These are phyloP conservation scores for Homarus gammarus DNA, from an alignment of 2,888 invertebrate genomes.

Conservation along the genomic window DNA sequence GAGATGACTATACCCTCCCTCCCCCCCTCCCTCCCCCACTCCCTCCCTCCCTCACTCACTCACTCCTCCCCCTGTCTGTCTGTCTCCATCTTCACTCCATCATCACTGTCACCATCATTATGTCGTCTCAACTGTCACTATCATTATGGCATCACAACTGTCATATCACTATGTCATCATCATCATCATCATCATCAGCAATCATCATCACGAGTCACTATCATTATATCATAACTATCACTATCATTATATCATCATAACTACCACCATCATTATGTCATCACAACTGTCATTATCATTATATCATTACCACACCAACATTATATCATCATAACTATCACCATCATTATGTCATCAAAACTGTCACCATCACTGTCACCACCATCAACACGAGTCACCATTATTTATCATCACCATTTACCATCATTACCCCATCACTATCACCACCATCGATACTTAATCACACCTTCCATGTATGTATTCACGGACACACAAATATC, in stretches of 20 bases:
- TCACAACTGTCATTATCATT: no score
- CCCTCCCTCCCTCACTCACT: constrained; percentile 1
- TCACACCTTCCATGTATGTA: no score
- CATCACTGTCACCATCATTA: not conserved
- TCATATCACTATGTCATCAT: not conserved
- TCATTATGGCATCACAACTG: not conserved
- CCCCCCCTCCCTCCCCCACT: no score
- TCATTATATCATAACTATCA: no score
- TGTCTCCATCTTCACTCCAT: no score
- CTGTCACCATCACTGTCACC: not conserved
- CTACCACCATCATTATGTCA: no score
- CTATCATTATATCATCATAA: no score
- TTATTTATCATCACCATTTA: no score
- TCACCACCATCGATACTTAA: no score
- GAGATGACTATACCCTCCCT: no score
- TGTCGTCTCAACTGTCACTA: not conserved
- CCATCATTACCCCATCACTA: no score
- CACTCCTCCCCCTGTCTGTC: not conserved
- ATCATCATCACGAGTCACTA: not conserved
- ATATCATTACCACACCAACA: constrained; percentile 6
- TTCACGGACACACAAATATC: no score
- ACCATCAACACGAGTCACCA: not conserved
- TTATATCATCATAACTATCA: not conserved
- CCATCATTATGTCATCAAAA: not conserved
- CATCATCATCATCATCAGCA: not conserved